Evolutionary conservation across 2,797 vertebrate genomes (phyloP), one percentile per base, ranked within the genome.

Genomic region (Dicrostonyx torquatus): DNA sequence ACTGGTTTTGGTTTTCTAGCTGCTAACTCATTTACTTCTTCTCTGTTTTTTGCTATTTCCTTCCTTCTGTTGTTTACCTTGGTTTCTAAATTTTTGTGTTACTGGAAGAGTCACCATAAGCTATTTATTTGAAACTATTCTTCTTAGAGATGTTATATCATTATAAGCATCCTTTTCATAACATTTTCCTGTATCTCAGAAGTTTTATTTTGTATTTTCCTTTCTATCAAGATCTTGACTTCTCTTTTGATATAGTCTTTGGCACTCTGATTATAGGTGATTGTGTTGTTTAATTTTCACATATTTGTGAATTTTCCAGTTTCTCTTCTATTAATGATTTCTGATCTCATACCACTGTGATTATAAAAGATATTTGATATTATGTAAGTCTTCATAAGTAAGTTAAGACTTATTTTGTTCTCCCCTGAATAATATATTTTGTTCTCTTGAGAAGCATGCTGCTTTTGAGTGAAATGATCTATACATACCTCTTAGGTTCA

Each of bases 281-380:
- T 14, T 68, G 13, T 26, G 14, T 45, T 77, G 34, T 37, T 79
- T 79, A 79, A 48, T 66, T 77, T 73, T 11, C n/a, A 82, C 10
- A 55, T 43, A 82, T 93, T 62, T 80, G 26, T 40, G 5, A 79
- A 62, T 64, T 82, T 45, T 53, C 68, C 20, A 64, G 50, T 93
- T 64, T 80, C 14, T 88, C 50, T 58, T 88, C 50, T 58, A 12
- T 79, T 79, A 37, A n/a, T 58, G 34, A 87, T 93, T 93, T 80
- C 76, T 88, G 13, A 29, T 66, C 45, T 75, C 55, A 64, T 64
- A 64, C 1, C 6, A 75, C 26, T 40, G 43, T 80, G 13, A 58
- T 43, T 29, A 40, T 17, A 73, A 87, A 73, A 86, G 12, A 64
- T 75, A 55, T 26, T 73, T 76, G 29, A 34, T 75, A n/a, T 83